Conservation (phyloP, 1,140 invertebrate species). For the Phymastichus coffea region DNA sequence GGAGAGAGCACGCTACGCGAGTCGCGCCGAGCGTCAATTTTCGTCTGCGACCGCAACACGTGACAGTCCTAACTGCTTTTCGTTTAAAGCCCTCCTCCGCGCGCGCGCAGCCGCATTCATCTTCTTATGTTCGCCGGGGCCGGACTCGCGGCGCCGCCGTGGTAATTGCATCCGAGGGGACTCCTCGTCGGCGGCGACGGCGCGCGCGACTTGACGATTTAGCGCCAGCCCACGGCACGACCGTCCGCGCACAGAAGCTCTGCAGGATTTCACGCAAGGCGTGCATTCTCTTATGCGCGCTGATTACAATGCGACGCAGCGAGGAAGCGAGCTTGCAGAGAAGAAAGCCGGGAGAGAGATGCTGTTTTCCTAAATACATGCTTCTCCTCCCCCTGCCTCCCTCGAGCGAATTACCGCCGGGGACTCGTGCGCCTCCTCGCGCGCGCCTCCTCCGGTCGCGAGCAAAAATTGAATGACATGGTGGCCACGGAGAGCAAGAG, state of each 20-base stretch:
- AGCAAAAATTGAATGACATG: constrained; percentile 25
- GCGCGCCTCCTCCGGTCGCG: too few relatives aligned
- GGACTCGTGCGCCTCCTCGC: constrained; percentile 4
- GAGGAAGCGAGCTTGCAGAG: not conserved
- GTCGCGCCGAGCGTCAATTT: too few relatives aligned
- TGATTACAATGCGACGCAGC: constrained; percentile 2
- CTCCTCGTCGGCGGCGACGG: too few relatives aligned
- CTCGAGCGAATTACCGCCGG: constrained; percentile 4
- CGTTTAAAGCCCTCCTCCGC: too few relatives aligned
- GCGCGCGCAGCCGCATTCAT: constrained; percentile 28
- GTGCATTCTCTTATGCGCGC: constrained; percentile 18
- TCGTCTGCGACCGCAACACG: constrained; percentile 34
- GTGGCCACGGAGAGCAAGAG: not conserved
- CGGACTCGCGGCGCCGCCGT: constrained; percentile 28
- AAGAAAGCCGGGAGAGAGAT: constrained; percentile 1
- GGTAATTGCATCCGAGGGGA: constrained; percentile 19
- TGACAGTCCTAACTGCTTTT: constrained; percentile 36
- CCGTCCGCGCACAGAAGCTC: too few relatives aligned
- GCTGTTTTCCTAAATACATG: constrained; percentile 22
- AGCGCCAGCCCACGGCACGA: constrained; percentile 27
- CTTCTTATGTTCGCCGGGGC: constrained; percentile 28
- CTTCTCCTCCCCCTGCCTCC: constrained; percentile 18
- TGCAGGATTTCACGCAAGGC: constrained; percentile 37
- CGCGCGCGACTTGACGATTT: constrained; percentile 14
- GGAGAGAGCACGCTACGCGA: too few relatives aligned